Evolutionary conservation across 2,113 vertebrate genomes (phyloP).

Genomic region (Narcine bancroftii): DNA sequence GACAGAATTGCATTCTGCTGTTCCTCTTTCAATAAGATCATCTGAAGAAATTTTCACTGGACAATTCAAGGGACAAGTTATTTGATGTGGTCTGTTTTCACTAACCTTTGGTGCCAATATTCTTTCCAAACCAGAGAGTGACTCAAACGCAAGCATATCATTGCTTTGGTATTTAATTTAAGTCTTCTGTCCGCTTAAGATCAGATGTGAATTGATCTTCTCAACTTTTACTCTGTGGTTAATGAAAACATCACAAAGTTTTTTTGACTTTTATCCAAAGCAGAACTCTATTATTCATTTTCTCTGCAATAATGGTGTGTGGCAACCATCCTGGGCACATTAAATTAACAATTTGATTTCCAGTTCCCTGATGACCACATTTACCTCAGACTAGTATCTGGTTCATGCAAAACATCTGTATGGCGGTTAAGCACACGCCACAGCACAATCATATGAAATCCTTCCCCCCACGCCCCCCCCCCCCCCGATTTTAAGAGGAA

Average conservation of each 20-base stretch:
- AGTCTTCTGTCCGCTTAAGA: neutral
- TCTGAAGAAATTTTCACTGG: slow-evolving; percentile 15
- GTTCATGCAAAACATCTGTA: slow-evolving; percentile 27
- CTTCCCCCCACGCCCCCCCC: neutral
- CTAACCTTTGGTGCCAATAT: slow-evolving; percentile 21
- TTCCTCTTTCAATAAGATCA: slow-evolving; percentile 9
- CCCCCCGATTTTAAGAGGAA: neutral
- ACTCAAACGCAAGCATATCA: neutral
- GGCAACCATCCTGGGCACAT: neutral
- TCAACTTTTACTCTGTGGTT: slow-evolving; percentile 1
- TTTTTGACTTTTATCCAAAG: slow-evolving; percentile 5
- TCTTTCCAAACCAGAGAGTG: slow-evolving; percentile 22
- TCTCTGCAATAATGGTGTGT: neutral
- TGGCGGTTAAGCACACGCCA: neutral
- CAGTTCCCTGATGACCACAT: neutral
- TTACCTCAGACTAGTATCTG: neutral
- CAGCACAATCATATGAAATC: neutral
- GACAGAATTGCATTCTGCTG: slow-evolving; percentile 7
- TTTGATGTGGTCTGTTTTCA: slow-evolving; percentile 26
- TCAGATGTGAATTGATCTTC: neutral
- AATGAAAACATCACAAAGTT: slow-evolving; percentile 27
- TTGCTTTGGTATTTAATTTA: neutral
- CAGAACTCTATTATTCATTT: neutral
- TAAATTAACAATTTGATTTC: neutral
- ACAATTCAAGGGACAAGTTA: neutral